These are phyloP conservation scores for Sarcophilus harrisii DNA, from an alignment of 2,797 vertebrate genomes.

Conservation along the genomic window DNA sequence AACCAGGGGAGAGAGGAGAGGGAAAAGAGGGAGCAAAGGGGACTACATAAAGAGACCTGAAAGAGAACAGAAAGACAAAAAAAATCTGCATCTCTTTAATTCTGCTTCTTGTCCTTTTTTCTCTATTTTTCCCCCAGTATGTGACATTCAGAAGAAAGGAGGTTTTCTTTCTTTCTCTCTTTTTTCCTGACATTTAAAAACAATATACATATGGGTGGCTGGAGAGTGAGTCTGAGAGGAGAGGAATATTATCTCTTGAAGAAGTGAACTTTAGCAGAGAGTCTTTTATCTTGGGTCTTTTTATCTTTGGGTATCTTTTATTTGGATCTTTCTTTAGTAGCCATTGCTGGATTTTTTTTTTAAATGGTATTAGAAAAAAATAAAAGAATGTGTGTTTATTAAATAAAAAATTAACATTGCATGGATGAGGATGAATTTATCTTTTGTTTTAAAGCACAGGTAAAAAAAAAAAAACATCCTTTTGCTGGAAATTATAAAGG, in stretches of 20 bases:
- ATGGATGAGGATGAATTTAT: neutral
- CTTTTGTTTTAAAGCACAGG: neutral
- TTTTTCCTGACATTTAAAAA: conserved; percentile 73
- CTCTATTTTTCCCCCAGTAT: conserved; percentile 14
- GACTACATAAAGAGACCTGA: conserved; percentile 65
- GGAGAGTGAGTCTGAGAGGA: conserved; percentile 25
- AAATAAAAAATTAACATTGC: conserved; percentile 73
- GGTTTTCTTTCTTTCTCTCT: conserved; percentile 44
- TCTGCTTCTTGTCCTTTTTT: conserved; percentile 71
- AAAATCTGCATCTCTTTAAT: conserved; percentile 83
- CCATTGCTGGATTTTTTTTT: conserved; percentile 51
- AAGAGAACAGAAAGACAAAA: conserved; percentile 68
- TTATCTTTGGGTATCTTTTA: neutral
- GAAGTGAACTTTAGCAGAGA: conserved; percentile 61
- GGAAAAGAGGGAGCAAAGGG: conserved; percentile 47
- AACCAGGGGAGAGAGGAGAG: conserved; percentile 53
- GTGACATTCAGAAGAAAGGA: conserved; percentile 74
- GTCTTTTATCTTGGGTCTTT: conserved; percentile 53
- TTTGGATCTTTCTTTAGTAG: conserved; percentile 22
- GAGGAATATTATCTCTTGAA: conserved; percentile 63
- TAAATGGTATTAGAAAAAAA: conserved; percentile 73
- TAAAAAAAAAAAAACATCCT: neutral
- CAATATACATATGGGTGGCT: conserved; percentile 54
- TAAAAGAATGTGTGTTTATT: conserved; percentile 80
- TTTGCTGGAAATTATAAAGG: neutral